A percentile compares a stretch with the other conserved stretches of the same genome.
These are phyloP conservation scores for Hedychridium roseum DNA, from an alignment of 2,888 invertebrate species.

Conservation along the genomic window DNA sequence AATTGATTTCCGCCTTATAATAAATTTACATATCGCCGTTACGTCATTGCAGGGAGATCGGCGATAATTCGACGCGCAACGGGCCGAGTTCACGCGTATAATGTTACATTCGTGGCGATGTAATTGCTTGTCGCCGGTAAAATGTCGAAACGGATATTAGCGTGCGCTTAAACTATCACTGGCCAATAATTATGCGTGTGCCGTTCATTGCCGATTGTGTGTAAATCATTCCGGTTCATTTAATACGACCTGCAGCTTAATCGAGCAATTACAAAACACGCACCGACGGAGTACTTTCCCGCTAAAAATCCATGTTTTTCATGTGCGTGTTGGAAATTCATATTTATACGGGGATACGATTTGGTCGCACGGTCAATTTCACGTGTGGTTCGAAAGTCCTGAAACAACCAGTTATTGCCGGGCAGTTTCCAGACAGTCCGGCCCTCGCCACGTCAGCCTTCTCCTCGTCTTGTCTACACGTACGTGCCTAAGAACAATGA, in stretches of 20 bases:
- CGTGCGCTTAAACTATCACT: too few relatives aligned
- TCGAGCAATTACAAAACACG: slow-evolving; percentile 14
- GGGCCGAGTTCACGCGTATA: slow-evolving; percentile 9
- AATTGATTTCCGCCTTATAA: slow-evolving; percentile 13
- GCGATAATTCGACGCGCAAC: too few relatives aligned
- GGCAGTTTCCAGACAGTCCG: slow-evolving; percentile 16
- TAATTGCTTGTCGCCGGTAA: slow-evolving; percentile 15
- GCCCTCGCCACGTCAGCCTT: slow-evolving; percentile 21
- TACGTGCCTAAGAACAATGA: slow-evolving; percentile 38
- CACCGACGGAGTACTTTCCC: slow-evolving; percentile 7
- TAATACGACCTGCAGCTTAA: not conserved
- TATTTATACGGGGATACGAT: too few relatives aligned
- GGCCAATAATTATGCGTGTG: too few relatives aligned
- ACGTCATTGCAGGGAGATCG: slow-evolving; percentile 3
- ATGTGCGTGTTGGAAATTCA: not conserved
- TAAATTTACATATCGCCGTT: slow-evolving; percentile 8
- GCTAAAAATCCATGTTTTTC: not conserved
- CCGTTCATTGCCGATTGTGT: too few relatives aligned
- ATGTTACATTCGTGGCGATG: slow-evolving; percentile 21
- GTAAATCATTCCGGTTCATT: too few relatives aligned
- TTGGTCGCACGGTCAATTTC: slow-evolving; percentile 22
- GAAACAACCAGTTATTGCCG: not conserved
- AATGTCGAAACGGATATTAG: slow-evolving; percentile 1
- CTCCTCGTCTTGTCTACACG: slow-evolving; percentile 29
- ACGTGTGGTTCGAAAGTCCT: slow-evolving; percentile 21